Conservation (phyloP, 2,797 vertebrate genomes). For the Amazona finschi region DNA sequence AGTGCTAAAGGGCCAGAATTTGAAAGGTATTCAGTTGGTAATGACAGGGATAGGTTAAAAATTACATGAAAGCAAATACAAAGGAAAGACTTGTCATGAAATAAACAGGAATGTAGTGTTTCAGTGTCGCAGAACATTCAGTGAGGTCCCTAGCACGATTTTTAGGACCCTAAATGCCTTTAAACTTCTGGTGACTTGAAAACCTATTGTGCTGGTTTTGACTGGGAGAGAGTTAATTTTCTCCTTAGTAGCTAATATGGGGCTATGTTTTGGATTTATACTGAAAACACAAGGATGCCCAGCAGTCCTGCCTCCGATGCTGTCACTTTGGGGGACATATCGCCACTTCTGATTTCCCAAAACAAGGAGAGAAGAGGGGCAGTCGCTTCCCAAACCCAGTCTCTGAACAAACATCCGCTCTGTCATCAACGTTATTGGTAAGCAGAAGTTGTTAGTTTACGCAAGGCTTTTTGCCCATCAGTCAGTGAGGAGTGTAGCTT, state of each 20-base stretch:
- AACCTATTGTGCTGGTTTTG: not conserved
- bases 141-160: not conserved
- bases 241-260: fast-evolving
- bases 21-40: not conserved
- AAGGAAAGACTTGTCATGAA: not conserved
- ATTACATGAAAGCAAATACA: not conserved
- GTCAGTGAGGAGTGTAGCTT: not conserved
- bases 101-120: not conserved
- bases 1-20: not conserved
- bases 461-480: not conserved
- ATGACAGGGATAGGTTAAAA: not conserved
- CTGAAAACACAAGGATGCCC: not conserved
- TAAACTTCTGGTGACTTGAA: not conserved
- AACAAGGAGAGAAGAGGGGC: not conserved
- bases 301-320: not conserved
- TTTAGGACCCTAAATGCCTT: not conserved
- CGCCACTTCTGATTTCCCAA: not conserved
- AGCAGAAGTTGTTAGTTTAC: not conserved
- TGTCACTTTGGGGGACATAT: not conserved
- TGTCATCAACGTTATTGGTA: fast-evolving
- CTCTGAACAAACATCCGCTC: not conserved
- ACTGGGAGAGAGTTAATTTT: not conserved
- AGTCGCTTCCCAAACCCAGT: not conserved
- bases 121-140: not conserved
- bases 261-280: not conserved